Base-by-base conservation (phyloP, 2,113 vertebrate species). In the Callionymus lyra region DNA sequence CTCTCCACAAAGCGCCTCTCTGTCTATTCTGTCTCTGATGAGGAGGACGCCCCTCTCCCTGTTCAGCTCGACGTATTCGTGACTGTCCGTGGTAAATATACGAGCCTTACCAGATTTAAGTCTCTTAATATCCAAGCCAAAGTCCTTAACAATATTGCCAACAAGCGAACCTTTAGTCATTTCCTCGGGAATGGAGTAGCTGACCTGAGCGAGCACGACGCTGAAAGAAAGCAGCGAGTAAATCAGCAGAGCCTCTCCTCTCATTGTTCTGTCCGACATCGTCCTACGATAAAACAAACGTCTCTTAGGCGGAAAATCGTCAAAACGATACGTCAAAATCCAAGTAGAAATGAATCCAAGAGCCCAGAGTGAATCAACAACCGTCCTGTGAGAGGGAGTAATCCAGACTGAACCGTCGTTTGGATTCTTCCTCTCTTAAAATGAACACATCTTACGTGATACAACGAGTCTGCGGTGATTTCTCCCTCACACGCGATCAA, bases 161-260 rank as follows among this genome's bases (percentile, higher is more conserved):
- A 81, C 58, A 1, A 77, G n/a, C 1, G 71, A 67, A 0, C 76
- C 74, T 8, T 6, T 61, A 32, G 72, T 67, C 4, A 75, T 38
- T 48, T 79, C 70, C 49, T 82, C 79, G 2, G 74, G 74, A 5
- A 79, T 57, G 3, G 76, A 49, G 12, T 82, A 82, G 1, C 72
- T 47, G 12, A 82, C 67, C 9, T 81, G 72, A 1, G 32, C 33
- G 21, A 27, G 8, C 21, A 27, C 21, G 21, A 27, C 21, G 21
- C 21, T 27, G 21, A 27, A 8, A 27, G 21, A 27, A 27, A 27
- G 21, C 21, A 27, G 4, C 21, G 21, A 27, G 21, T 27, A 27
- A 27, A 27, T 27, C 21, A 27, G 21, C 21, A 27, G 21, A 27
- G 21, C 21, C 21, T 27, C 21, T 27, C 21, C 21, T 27, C 21